Base-by-base conservation (phyloP, 1,140 invertebrate species). In the Drosophila sturtevanti region DNA sequence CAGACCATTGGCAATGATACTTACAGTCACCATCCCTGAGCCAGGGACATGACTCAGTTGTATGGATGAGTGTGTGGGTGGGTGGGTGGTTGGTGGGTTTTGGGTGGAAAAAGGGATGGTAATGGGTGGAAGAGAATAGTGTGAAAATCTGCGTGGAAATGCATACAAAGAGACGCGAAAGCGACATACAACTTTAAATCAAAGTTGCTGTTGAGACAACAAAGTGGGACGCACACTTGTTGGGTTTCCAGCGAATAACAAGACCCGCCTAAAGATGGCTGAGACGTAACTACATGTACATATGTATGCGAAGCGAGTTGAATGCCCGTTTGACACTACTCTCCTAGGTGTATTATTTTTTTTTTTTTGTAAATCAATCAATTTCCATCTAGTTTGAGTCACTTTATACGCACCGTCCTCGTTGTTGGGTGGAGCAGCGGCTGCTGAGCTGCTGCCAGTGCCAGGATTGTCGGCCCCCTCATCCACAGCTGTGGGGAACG, bases 141-240 rank as follows among this genome's bases (percentile, higher is more conserved):
- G 82, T 76, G 82, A 86, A 86, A 86, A 86, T 72, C 75, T 63
- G 63, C 48, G 16, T 48, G 9, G 31, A 48, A 70, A 70, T 59
- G 64, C 12, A 38, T 54, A 68, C 48, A 44, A 31, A 41, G 64
- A 55, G 61, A 66, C 41, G 16, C 9, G 16, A 21, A 48, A 48
- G 9, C 41, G 16, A 21, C 41, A 44, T 44, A 65, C 63, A 79
- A 86, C 75, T 86, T 68, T 52, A 74, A 86, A 87, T 89, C 80
- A 84, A 24, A 54, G 51, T 65, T 62, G 63, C 51, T 48, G 11
- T 35, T 48, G n/a, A n/a, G n/a, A n/a, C 62, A 54, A 63, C 68
- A 60, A 82, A 77, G 65, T 87, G 68, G 79, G 58, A 66, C 63
- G 62, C 70, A 80, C 84, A 89, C 84, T 89, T 89, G 84, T 89